Conservation (phyloP, 2,113 vertebrate species). For the Accipiter virgatus region DNA sequence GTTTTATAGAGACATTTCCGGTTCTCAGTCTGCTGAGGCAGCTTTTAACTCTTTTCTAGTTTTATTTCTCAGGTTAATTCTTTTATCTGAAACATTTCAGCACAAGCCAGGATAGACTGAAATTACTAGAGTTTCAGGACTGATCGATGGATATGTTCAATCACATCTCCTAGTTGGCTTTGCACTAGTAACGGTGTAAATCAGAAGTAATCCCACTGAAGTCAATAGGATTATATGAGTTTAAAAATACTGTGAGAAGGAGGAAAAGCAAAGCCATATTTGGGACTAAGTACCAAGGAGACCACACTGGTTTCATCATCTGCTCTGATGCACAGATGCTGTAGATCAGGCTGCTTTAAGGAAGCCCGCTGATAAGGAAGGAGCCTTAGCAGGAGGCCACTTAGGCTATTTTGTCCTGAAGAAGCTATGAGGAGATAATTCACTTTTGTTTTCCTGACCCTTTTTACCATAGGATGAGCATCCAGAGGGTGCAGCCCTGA, state of each 20-base stretch:
- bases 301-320: neutral
- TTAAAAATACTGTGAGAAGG: neutral
- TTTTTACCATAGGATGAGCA: neutral
- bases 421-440: neutral
- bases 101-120: neutral
- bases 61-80: neutral
- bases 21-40: neutral
- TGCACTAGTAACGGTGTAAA: neutral
- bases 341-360: neutral
- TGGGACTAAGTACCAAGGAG: neutral
- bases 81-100: neutral
- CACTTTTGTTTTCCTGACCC: neutral
- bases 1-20: slow-evolving; percentile 51
- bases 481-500: neutral
- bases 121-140: neutral
- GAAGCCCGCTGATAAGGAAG: neutral
- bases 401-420: neutral
- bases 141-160: neutral
- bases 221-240: neutral
- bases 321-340: neutral
- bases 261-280: neutral
- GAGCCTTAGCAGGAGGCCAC: neutral
- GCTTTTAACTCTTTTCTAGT: slow-evolving; percentile 15
- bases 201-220: neutral
- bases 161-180: neutral